Evolutionary conservation across 2,113 vertebrate species (phyloP).

Genomic region (Rhipidura dahli): DNA sequence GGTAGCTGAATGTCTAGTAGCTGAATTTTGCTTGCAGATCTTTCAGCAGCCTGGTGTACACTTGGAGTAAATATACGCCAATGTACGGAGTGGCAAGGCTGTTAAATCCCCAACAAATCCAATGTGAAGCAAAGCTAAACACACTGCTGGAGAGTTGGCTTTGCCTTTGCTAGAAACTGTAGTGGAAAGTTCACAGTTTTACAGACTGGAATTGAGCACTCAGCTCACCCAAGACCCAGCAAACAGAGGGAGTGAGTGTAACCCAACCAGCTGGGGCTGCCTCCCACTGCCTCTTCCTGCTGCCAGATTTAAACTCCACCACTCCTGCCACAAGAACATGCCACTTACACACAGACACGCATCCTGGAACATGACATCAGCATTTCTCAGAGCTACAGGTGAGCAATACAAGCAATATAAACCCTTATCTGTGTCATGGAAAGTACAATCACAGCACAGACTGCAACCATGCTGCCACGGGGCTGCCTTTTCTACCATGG

Average conservation of each 20-base stretch:
- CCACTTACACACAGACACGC: background rate
- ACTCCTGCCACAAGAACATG: rapidly evolving
- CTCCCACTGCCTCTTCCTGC: background rate
- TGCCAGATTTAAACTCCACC: background rate
- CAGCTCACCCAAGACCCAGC: background rate
- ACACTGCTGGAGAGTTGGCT: background rate
- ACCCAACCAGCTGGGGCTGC: background rate
- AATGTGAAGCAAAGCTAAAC: background rate
- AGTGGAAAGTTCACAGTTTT: background rate
- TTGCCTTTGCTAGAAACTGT: background rate
- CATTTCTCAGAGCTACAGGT: rapidly evolving
- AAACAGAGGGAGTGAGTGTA: rapidly evolving
- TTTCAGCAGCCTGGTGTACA: background rate
- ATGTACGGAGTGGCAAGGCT: background rate
- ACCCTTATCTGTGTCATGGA: background rate
- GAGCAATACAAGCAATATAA: rapidly evolving
- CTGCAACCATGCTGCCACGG: rapidly evolving
- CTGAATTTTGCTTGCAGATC: background rate
- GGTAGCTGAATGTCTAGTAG: background rate
- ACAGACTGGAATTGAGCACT: background rate
- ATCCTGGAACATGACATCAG: background rate
- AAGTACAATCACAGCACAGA: background rate
- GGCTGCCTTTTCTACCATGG: background rate
- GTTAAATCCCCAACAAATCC: background rate
- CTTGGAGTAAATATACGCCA: background rate